phyloP scores from a whole-genome alignment of 2,888 invertebrate species.

The Baronia brevicornis region DNA sequence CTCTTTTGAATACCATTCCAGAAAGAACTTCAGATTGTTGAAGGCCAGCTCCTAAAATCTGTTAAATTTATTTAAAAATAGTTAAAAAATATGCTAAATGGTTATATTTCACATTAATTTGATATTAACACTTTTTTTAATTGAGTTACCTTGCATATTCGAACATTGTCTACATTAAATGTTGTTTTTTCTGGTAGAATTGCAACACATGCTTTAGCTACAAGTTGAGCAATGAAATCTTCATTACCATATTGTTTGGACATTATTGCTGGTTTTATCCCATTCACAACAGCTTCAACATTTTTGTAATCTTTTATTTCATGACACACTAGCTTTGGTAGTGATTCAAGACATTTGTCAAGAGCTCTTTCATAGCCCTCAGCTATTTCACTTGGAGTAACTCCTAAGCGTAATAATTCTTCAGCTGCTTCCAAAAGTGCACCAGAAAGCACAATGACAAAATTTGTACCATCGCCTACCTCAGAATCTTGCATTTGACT shows the following conservation, averaged over 20 bases:
- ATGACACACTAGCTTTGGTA: constrained; percentile 87
- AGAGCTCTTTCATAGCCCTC: constrained; percentile 95
- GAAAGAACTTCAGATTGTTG: constrained; percentile 87
- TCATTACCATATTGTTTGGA: constrained; percentile 99
- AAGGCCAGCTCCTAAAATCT: constrained; percentile 89
- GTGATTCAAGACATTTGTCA: constrained; percentile 90
- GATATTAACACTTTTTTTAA: not conserved
- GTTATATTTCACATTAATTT: too few relatives aligned
- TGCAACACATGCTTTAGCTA: constrained; percentile 92
- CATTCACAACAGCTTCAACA: constrained; percentile 81
- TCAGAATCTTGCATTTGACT: constrained; percentile 99
- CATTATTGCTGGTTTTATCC: constrained; percentile 90
- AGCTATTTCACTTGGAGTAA: constrained; percentile 97
- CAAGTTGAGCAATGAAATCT: constrained; percentile 90
- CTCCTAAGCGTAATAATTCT: constrained; percentile 92
- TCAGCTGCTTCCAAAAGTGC: constrained; percentile 94
- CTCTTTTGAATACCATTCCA: constrained; percentile 98
- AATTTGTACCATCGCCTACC: constrained; percentile 99
- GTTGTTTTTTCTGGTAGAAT: constrained; percentile 89
- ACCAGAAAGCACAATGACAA: constrained; percentile 96
- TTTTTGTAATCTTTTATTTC: constrained; percentile 83
- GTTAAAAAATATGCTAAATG: not conserved
- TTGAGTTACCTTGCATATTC: constrained; percentile 87
- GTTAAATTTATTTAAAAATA: constrained; percentile 11
- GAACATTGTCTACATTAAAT: constrained; percentile 98